Evolutionary conservation across 1,140 invertebrate genomes (phyloP).

Genomic region (Drosophila triauraria): DNA sequence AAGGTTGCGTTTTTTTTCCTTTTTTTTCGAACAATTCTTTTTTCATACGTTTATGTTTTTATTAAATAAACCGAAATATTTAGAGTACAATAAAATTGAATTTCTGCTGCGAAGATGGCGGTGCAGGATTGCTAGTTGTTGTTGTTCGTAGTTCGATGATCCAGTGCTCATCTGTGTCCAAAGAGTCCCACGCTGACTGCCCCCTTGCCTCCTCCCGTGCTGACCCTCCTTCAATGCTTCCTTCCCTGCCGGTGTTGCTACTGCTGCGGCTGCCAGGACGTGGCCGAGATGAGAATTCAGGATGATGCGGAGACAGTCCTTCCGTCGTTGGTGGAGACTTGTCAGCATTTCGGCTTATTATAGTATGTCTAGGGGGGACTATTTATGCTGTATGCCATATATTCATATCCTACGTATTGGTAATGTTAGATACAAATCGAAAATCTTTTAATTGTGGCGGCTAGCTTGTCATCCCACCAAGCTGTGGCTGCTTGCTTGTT

Average conservation of each 20-base stretch:
- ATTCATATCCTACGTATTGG: constrained; percentile 81
- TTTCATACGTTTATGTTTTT: constrained; percentile 81
- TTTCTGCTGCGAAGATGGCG: constrained; percentile 72
- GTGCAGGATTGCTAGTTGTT: constrained; percentile 34
- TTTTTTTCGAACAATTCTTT: constrained; percentile 50
- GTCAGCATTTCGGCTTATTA: constrained; percentile 76
- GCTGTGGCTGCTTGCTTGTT: constrained; percentile 50
- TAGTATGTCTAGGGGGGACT: constrained; percentile 79
- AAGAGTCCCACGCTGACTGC: constrained; percentile 38
- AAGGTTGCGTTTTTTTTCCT: constrained; percentile 48
- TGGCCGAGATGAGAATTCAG: constrained; percentile 2
- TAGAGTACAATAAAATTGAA: constrained; percentile 84
- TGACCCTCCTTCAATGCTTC: background rate
- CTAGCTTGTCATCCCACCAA: constrained; percentile 47
- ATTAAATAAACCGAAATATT: constrained; percentile 85
- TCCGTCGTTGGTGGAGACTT: constrained; percentile 47
- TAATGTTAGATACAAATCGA: constrained; percentile 82
- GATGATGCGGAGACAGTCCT: constrained; percentile 16
- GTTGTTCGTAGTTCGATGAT: constrained; percentile 38
- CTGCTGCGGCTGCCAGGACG: constrained; percentile 6
- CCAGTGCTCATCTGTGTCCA: constrained; percentile 37
- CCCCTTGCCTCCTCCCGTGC: constrained; percentile 4
- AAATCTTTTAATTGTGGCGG: constrained; percentile 64
- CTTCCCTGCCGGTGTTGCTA: background rate
- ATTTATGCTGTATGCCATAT: constrained; percentile 73